Conservation (phyloP, 1,140 invertebrate species). For the Anagrus nilaparvatae region DNA sequence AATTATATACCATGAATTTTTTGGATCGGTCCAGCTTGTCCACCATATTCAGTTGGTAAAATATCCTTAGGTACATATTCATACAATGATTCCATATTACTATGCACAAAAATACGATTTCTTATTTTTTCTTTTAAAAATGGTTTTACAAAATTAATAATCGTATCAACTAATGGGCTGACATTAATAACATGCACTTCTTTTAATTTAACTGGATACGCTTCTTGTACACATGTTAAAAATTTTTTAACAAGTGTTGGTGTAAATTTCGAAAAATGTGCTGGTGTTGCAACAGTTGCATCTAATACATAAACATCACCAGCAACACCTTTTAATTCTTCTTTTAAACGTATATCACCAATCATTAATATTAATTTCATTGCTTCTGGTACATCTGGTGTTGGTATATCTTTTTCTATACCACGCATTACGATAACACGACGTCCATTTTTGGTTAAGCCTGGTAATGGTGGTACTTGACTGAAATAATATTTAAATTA, state of each 20-base stretch:
- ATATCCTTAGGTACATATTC: slow-evolving; percentile 67
- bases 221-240: slow-evolving; percentile 72
- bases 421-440: slow-evolving; percentile 64
- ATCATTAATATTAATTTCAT: slow-evolving; percentile 74
- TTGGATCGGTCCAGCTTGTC: slow-evolving; percentile 56
- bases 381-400: slow-evolving; percentile 52
- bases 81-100: slow-evolving; percentile 60
- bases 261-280: slow-evolving; percentile 66
- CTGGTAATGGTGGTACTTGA: slow-evolving; percentile 64
- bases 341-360: slow-evolving; percentile 64
- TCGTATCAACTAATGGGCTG: slow-evolving; percentile 67
- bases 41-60: slow-evolving; percentile 69
- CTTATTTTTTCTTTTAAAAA: slow-evolving; percentile 79
- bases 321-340: slow-evolving; percentile 65
- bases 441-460: slow-evolving; percentile 64
- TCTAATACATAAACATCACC: slow-evolving; percentile 74
- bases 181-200: slow-evolving; percentile 78
- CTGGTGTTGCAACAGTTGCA: slow-evolving; percentile 59
- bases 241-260: slow-evolving; percentile 69
- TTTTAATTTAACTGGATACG: slow-evolving; percentile 75
- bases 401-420: slow-evolving; percentile 46
- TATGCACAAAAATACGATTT: slow-evolving; percentile 69
- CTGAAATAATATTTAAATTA: slow-evolving; percentile 41
- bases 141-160: slow-evolving; percentile 73
- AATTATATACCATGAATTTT: slow-evolving; percentile 60